phyloP scores from a whole-genome alignment of 2,888 invertebrate species.

The Leuctra nigra region DNA sequence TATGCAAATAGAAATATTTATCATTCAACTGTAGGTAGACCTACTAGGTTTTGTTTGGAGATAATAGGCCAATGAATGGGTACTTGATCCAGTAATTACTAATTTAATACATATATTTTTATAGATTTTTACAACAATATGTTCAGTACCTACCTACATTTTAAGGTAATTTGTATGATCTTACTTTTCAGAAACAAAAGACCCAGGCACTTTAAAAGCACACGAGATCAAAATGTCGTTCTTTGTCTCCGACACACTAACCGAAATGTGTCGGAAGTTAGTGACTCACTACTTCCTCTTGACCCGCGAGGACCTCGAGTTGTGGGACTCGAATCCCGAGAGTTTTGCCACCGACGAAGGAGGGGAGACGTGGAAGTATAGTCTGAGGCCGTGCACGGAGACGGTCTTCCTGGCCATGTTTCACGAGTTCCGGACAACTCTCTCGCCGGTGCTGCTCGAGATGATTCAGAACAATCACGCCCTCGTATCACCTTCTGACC shows the following conservation, averaged over 20 bases:
- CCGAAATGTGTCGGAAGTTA: conserved; percentile 75
- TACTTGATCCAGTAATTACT: too few relatives aligned
- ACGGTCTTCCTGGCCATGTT: conserved; percentile 77
- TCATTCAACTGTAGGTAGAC: too few relatives aligned
- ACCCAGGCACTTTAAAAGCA: conserved; percentile 49
- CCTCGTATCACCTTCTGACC: conserved; percentile 60
- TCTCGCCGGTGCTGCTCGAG: conserved; percentile 65
- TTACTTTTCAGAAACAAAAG: conserved; percentile 38
- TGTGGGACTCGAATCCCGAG: conserved; percentile 90
- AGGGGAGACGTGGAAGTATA: conserved; percentile 93
- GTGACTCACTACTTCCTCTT: conserved; percentile 84
- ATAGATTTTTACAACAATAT: too few relatives aligned
- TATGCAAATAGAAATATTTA: too few relatives aligned
- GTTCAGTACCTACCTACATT: neutral
- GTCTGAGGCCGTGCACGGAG: conserved; percentile 84
- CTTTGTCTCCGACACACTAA: conserved; percentile 66
- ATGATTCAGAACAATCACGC: conserved; percentile 63
- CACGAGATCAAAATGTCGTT: conserved; percentile 66
- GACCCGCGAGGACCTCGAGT: conserved; percentile 72
- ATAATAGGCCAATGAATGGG: too few relatives aligned
- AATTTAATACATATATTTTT: too few relatives aligned
- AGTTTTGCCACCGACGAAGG: conserved; percentile 77
- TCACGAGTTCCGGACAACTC: conserved; percentile 64
- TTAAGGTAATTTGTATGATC: neutral
- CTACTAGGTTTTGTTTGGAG: too few relatives aligned